phyloP scores from a whole-genome alignment of 2,888 invertebrate genomes.

The Xestia rhomboidea region DNA sequence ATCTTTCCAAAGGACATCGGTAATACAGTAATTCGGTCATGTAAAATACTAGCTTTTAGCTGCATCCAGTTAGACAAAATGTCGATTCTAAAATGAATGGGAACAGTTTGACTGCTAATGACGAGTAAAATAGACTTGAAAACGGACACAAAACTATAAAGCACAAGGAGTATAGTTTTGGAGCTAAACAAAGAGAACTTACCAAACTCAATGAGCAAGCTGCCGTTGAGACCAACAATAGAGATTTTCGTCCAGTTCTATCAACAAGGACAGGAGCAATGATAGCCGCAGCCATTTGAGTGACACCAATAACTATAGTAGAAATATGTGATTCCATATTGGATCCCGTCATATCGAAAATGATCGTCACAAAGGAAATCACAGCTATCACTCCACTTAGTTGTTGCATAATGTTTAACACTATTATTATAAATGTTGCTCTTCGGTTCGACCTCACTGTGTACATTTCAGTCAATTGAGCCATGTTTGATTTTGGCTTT shows the following conservation, averaged over 20 bases:
- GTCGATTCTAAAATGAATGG: background rate
- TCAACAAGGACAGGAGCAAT: conserved; percentile 77
- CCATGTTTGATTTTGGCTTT: conserved; percentile 49
- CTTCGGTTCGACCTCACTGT: conserved; percentile 72
- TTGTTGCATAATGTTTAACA: conserved; percentile 72
- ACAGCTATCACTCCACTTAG: conserved; percentile 75
- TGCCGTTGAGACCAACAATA: conserved; percentile 74
- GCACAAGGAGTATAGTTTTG: background rate
- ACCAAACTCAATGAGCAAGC: conserved; percentile 76
- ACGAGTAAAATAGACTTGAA: background rate
- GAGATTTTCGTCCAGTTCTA: conserved; percentile 71
- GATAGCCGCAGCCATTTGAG: conserved; percentile 71
- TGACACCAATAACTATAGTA: conserved; percentile 76
- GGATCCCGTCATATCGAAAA: conserved; percentile 76
- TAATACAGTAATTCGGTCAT: background rate
- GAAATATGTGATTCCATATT: conserved; percentile 72
- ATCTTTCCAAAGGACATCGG: background rate
- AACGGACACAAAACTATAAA: background rate
- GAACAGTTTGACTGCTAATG: background rate
- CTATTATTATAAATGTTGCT: conserved; percentile 72
- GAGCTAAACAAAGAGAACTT: conserved; percentile 52
- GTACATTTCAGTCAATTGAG: conserved; percentile 72
- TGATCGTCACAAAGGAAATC: conserved; percentile 72
- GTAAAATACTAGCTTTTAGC: too few species aligned
- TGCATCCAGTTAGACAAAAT: background rate